These are phyloP conservation scores for Heliangelus exortis DNA, from an alignment of 2,797 vertebrate genomes.

Conservation along the genomic window DNA sequence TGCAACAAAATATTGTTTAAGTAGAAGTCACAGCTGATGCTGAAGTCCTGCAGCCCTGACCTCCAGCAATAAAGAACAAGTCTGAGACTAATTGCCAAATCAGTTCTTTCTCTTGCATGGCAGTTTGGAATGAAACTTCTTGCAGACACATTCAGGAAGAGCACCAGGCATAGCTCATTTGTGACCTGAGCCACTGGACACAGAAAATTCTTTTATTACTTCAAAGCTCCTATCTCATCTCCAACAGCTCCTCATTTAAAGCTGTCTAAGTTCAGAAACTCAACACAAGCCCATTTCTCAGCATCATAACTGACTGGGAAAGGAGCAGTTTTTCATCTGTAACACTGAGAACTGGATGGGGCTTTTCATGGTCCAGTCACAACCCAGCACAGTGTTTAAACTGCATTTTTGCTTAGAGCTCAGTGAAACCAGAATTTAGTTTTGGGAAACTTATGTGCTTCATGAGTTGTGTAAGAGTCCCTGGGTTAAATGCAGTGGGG, in stretches of 20 bases:
- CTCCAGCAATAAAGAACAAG: background rate
- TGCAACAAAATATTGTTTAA: background rate
- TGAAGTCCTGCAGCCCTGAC: background rate
- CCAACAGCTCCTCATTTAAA: background rate
- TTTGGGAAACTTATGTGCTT: slow-evolving; percentile 32
- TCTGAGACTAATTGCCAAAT: background rate
- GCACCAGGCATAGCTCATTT: background rate
- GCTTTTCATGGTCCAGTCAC: background rate
- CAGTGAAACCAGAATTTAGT: background rate
- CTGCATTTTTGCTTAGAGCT: slow-evolving; percentile 42
- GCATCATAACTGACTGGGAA: background rate
- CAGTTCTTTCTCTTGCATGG: background rate
- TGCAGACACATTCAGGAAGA: background rate
- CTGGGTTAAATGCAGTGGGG: slow-evolving; percentile 2
- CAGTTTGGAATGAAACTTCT: background rate
- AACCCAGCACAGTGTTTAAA: background rate
- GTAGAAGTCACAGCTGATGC: background rate
- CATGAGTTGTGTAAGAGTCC: slow-evolving; percentile 47
- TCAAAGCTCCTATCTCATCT: background rate
- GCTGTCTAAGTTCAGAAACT: background rate
- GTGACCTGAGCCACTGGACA: background rate
- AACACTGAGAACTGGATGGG: background rate
- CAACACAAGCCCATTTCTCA: background rate
- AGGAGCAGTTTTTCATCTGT: background rate
- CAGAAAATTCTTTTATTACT: background rate